These are phyloP conservation scores for Theretra japonica DNA, from an alignment of 2,888 invertebrate species.

Conservation along the genomic window DNA sequence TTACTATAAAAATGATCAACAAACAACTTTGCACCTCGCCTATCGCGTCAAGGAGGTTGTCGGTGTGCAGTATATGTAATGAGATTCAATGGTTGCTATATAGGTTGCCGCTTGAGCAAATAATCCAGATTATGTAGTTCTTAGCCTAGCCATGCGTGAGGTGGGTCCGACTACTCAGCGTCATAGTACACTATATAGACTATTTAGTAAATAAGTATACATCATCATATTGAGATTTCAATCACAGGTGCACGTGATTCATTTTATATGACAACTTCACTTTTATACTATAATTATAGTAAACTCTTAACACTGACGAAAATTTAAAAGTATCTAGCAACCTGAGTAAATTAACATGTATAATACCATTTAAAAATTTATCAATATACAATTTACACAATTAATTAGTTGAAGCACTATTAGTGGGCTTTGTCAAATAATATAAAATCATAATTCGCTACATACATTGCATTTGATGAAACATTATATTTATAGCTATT, in stretches of 20 bases:
- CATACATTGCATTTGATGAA: constrained; percentile 63
- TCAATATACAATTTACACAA: constrained; percentile 68
- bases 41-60: constrained; percentile 69
- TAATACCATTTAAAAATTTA: constrained; percentile 70
- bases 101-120: constrained; percentile 83
- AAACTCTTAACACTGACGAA: constrained; percentile 66
- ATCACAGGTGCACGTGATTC: constrained; percentile 70
- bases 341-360: constrained; percentile 78
- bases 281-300: constrained; percentile 61
- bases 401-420: constrained; percentile 68
- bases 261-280: constrained; percentile 63
- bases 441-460: constrained; percentile 65
- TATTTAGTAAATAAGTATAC: constrained; percentile 60
- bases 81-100: constrained; percentile 81
- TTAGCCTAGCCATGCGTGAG: constrained; percentile 79
- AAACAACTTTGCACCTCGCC: constrained; percentile 81
- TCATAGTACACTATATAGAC: constrained; percentile 49
- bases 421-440: constrained; percentile 67
- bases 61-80: constrained; percentile 75
- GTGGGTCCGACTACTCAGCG: constrained; percentile 76
- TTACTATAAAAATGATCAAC: constrained; percentile 84
- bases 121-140: constrained; percentile 71
- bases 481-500: constrained; percentile 55
- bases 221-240: constrained; percentile 61
- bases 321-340: constrained; percentile 76